Conservation (phyloP, 2,888 invertebrate genomes). For the Cryptocheilus praepositus region DNA sequence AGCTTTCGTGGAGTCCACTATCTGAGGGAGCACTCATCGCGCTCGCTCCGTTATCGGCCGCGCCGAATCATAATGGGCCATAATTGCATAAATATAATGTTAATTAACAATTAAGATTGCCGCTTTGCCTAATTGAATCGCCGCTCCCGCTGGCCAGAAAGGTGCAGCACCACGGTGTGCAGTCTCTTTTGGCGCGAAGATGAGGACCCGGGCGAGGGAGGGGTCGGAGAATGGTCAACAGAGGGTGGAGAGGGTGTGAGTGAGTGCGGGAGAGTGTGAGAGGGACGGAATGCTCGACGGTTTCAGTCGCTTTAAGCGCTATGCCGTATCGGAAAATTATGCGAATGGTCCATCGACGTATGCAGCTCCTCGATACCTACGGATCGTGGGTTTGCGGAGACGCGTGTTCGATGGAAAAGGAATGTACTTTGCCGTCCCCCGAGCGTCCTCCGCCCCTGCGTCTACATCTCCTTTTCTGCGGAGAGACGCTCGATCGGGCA, state of each 20-base stretch:
- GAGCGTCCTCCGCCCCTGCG: neutral
- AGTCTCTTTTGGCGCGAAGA: constrained; percentile 11
- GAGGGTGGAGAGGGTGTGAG: constrained; percentile 12
- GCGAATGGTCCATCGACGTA: constrained; percentile 47
- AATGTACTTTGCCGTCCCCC: neutral
- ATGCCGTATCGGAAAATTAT: constrained; percentile 67
- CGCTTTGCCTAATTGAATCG: constrained; percentile 70
- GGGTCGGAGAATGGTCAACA: neutral
- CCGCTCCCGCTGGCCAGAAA: constrained; percentile 48
- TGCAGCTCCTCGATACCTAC: constrained; percentile 32
- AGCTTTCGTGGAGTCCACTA: constrained; percentile 36
- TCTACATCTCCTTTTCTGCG: neutral
- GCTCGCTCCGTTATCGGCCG: constrained; percentile 59
- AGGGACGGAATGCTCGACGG: constrained; percentile 20
- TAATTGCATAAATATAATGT: constrained; percentile 72
- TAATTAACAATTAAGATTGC: constrained; percentile 72
- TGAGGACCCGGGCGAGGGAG: neutral
- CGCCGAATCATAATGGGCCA: constrained; percentile 66
- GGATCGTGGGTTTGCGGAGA: neutral
- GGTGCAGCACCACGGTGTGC: constrained; percentile 11
- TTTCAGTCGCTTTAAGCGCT: constrained; percentile 52
- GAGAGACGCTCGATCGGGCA: neutral
- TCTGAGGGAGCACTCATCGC: constrained; percentile 54
- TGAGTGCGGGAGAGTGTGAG: constrained; percentile 16
- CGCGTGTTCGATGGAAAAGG: constrained; percentile 6